phyloP scores from a whole-genome alignment of 2,888 invertebrate genomes.

The Stenolophus ochropezus region DNA sequence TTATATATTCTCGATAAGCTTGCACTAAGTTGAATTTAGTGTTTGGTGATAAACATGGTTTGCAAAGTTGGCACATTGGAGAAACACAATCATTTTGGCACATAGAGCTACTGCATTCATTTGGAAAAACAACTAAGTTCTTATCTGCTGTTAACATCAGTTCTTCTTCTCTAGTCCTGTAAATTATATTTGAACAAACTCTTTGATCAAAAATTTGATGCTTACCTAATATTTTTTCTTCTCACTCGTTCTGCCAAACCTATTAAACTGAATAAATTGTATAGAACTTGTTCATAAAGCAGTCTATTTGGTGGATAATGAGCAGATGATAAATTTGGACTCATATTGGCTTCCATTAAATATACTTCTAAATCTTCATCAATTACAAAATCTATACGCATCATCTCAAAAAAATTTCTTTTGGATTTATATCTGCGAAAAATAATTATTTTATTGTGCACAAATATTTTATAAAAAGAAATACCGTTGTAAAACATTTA shows the following conservation, averaged over 20 bases:
- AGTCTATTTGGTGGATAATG: slow-evolving; percentile 93
- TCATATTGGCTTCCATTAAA: slow-evolving; percentile 98
- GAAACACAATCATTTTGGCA: slow-evolving; percentile 80
- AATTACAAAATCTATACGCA: slow-evolving; percentile 94
- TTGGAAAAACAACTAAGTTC: slow-evolving; percentile 85
- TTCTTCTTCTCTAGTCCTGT: slow-evolving; percentile 73
- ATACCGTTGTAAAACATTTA: slow-evolving; percentile 76
- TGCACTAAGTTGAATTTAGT: slow-evolving; percentile 77
- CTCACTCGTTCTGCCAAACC: slow-evolving; percentile 79
- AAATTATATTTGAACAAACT: slow-evolving; percentile 56
- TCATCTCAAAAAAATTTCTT: slow-evolving; percentile 93
- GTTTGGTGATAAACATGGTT: slow-evolving; percentile 81
- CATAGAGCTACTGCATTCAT: slow-evolving; percentile 77
- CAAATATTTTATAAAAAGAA: no score
- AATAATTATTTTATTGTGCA: no score
- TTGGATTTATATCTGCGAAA: slow-evolving; percentile 72
- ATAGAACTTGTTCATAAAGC: slow-evolving; percentile 94
- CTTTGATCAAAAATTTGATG: background rate
- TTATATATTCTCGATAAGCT: slow-evolving; percentile 88
- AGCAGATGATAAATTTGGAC: slow-evolving; percentile 95
- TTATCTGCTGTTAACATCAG: slow-evolving; percentile 84
- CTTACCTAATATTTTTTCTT: slow-evolving; percentile 67
- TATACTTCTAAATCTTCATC: slow-evolving; percentile 91
- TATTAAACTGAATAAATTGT: slow-evolving; percentile 86
- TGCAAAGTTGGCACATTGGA: slow-evolving; percentile 85